Evolutionary conservation across 2,888 invertebrate genomes (phyloP), one percentile per base, ranked within the genome.

Genomic region (Tenthredo livida): DNA sequence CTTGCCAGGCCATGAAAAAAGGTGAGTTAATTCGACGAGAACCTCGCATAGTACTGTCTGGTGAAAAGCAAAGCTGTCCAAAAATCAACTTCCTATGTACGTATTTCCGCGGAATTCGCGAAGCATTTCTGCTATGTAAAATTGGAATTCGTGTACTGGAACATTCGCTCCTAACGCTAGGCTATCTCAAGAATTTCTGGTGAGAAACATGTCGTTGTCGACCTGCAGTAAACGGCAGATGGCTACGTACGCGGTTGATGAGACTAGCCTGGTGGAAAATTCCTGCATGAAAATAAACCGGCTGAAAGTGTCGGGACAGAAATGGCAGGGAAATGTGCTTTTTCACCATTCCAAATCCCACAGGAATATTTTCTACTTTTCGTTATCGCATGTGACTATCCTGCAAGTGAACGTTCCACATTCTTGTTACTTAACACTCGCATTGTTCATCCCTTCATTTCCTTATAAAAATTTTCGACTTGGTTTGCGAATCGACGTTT

Each of bases 131-230:
- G 83, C 67, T 47, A 83, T 83, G 83, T 83, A 47, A 83, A 67
- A 83, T 83, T 83, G 83, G 83, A 83, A 83, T 83, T 83, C 67
- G 70, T 80, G 21, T 40, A 83, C 67, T 47, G 47, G 21, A 83
- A 67, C 47, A 83, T 83, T 70, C 50, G 29, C 83, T 70, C 29
- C 47, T 43, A 67, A 67, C 70, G 72, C 21, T 43, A 17, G 43
- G 67, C 25, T 83, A 83, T 83, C 83, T 82, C 83, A 70, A 67
- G 83, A 83, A 83, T 83, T 33, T 83, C 43, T 47, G 15, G 83
- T 70, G 12, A 33, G 80, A 80, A 61, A 80, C 61, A 80, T 61
- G 83, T 83, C 83, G 67, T 70, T 21, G 70, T 47, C 6, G 67
- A 67, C 67, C 43, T 47, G 67, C 67, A 17, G 29, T 10, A 47